Evolutionary conservation across 2,797 vertebrate species (phyloP), one percentile per base, ranked within the genome.

Genomic region (Paratrypauchen microcephalus): DNA sequence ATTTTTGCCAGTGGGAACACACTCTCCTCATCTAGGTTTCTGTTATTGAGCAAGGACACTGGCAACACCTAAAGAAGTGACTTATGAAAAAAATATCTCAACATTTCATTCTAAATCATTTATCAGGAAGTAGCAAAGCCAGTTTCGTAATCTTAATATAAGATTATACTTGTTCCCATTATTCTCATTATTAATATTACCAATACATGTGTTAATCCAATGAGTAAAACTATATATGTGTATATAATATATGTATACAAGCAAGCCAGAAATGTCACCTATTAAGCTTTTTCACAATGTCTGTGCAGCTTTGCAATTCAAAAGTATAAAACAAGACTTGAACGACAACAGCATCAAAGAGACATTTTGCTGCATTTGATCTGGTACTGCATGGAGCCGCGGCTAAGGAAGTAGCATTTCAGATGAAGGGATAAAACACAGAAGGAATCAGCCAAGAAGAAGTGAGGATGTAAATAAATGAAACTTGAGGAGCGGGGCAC

Each of bases 331-430:
- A 81, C 26, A 24, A 89, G 76, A 87, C 81, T 78, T 66, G 54
- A 78, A 73, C 3, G 64, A 78, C 77, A n/a, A 74, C 70, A 32
- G 79, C 76, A 77, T 75, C 82, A 86, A 82, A 87, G 68, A 83
- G 68, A 84, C 75, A 19, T 66, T 83, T 81, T 82, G 76, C 83
- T 86, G 90, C 86, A 52, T 86, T 87, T 69, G 67, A 82, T 65
- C 81, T 87, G 91, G 92, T 94, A 92, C 92, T 89, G 91, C 91
- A 91, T 89, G 91, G 87, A 86, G 81, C 83, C 47, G 69, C 13
- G 75, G 77, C 70, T 24, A 73, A 23, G 52, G 74, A 77, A 50
- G 75, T 50, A 16, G 66, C 3, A 30, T 67, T 58, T 71, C 75
- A 1, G 75, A 81, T 24, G 77, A 72, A 78, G 68, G 69, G 67